phyloP scores from a whole-genome alignment of 2,888 invertebrate species.

The Pyrochroa serraticornis region DNA sequence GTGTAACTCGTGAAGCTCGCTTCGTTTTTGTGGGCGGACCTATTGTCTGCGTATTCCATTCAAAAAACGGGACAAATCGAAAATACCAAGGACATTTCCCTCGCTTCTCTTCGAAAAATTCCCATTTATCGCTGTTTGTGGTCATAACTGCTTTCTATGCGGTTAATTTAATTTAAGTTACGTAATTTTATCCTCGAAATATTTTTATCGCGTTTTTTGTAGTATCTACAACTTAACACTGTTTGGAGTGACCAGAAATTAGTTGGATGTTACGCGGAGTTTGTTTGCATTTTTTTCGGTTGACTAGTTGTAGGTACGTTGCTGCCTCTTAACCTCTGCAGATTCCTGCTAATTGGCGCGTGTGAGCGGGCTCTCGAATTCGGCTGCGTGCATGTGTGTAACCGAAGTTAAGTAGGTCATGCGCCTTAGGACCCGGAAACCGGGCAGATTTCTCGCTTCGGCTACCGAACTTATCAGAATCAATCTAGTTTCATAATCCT shows the following conservation, averaged over 20 bases:
- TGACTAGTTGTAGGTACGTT: neutral
- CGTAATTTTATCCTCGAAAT: neutral
- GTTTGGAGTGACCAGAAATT: no score
- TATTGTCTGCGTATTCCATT: conserved; percentile 49
- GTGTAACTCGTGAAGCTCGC: conserved; percentile 43
- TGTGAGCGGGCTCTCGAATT: conserved; percentile 10
- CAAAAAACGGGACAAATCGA: conserved; percentile 27
- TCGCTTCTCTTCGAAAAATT: no score
- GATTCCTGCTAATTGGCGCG: conserved; percentile 4
- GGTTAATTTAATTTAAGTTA: no score
- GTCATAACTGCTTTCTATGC: no score
- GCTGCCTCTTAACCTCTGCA: neutral
- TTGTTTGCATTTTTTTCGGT: conserved; percentile 2
- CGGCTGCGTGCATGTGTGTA: conserved; percentile 8
- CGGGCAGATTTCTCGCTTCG: conserved; percentile 27
- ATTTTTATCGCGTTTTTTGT: no score
- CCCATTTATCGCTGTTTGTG: no score
- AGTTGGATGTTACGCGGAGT: no score
- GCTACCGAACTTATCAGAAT: conserved; percentile 30
- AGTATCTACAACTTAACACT: no score
- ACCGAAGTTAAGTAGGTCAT: conserved; percentile 27
- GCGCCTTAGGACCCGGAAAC: conserved; percentile 33
- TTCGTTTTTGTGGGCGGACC: conserved; percentile 47
- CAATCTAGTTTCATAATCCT: conserved; percentile 30
- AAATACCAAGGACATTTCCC: no score